Conservation (phyloP, 2,797 vertebrate genomes). For the Crenichthys baileyi region DNA sequence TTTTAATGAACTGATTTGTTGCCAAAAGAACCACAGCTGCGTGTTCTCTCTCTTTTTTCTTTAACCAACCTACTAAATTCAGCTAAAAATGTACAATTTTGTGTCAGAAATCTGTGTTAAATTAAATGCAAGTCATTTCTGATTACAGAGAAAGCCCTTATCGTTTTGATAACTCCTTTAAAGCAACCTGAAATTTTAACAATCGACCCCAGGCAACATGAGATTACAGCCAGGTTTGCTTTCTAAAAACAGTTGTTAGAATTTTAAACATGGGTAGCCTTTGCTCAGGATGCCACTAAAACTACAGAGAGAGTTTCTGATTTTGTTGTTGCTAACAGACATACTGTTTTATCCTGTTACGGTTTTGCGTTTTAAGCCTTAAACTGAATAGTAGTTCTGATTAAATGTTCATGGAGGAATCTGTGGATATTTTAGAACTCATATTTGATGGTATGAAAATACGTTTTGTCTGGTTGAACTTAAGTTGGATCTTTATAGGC, state of each 20-base stretch:
- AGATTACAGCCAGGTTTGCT: neutral
- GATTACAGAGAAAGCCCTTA: neutral
- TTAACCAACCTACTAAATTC: neutral
- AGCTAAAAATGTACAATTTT: neutral
- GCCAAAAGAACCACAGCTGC: constrained; percentile 10
- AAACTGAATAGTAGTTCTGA: neutral
- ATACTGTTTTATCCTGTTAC: neutral
- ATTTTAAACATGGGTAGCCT: neutral
- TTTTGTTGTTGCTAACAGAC: too few species aligned
- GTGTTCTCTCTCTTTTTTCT: neutral
- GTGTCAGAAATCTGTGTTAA: neutral
- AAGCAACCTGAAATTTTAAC: neutral
- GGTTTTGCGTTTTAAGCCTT: neutral
- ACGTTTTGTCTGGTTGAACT: too few species aligned
- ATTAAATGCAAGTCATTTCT: neutral
- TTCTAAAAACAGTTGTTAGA: neutral
- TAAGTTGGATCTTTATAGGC: neutral
- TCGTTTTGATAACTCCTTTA: neutral
- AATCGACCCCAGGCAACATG: neutral
- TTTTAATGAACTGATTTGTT: constrained; percentile 21
- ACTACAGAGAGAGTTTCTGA: neutral
- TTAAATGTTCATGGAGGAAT: neutral
- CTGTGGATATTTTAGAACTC: neutral
- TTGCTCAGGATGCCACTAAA: neutral
- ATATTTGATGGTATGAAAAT: neutral